Conservation (phyloP, 2,888 invertebrate species). For the Apeira syringaria region DNA sequence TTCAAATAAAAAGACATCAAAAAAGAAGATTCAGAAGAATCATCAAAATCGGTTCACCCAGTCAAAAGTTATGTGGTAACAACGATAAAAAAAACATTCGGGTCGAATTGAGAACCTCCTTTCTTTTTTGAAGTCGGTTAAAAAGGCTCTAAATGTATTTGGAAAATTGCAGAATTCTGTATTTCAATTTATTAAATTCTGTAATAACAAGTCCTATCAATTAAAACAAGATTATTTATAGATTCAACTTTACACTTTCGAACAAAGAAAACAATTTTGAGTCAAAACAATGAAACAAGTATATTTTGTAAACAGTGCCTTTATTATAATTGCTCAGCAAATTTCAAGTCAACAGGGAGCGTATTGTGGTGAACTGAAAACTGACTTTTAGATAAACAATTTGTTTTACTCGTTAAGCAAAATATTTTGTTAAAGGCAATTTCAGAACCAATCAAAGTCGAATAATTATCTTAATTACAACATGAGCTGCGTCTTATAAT, state of each 20-base stretch:
- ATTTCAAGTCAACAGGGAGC: constrained; percentile 15
- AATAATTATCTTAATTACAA: constrained; percentile 11
- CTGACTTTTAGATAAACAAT: constrained; percentile 10
- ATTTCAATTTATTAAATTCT: too few relatives aligned
- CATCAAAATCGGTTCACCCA: too few relatives aligned
- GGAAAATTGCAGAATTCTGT: too few relatives aligned
- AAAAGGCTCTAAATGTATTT: too few relatives aligned
- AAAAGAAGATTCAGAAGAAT: too few relatives aligned
- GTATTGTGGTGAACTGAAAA: constrained; percentile 21
- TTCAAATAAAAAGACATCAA: too few relatives aligned
- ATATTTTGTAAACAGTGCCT: constrained; percentile 37
- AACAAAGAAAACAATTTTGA: constrained; percentile 23
- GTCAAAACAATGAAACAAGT: constrained; percentile 26
- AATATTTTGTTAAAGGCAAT: constrained; percentile 15
- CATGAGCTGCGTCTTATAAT: constrained; percentile 3
- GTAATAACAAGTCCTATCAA: not conserved
- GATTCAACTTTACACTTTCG: constrained; percentile 9
- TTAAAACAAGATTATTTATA: not conserved
- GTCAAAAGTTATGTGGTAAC: too few relatives aligned
- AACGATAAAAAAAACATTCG: too few relatives aligned
- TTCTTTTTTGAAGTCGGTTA: too few relatives aligned
- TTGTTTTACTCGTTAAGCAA: constrained; percentile 9
- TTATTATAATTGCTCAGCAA: constrained; percentile 31
- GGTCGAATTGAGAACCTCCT: too few relatives aligned
- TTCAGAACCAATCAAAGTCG: constrained; percentile 11